Percentiles rank a stretch among this genome's conserved stretches.
These are phyloP conservation scores for Rhynchophorus ferrugineus DNA, from an alignment of 1,140 invertebrate species.

Conservation along the genomic window DNA sequence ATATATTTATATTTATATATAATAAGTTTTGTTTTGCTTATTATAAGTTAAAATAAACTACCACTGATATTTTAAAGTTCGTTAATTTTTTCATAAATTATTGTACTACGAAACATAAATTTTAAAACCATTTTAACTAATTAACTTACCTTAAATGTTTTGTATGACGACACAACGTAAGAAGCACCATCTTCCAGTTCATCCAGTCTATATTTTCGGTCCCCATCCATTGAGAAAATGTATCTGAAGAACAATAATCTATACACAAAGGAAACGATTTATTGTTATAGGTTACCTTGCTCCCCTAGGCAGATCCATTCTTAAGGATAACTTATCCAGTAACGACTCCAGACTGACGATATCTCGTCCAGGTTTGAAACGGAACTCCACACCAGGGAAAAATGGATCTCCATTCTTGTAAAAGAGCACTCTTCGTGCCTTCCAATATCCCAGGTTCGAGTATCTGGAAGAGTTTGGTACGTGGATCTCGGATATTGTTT, in stretches of 20 bases:
- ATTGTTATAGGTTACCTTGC: conserved; percentile 40
- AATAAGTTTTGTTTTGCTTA: no score
- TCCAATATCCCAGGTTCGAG: conserved; percentile 71
- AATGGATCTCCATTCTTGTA: conserved; percentile 91
- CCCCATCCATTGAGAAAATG: conserved; percentile 85
- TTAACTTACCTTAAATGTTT: conserved; percentile 76
- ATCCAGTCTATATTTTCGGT: conserved; percentile 71
- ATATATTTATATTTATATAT: no score
- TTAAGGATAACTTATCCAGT: conserved; percentile 72
- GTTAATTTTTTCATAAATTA: no score
- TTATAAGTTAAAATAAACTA: no score
- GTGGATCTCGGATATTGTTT: not conserved
- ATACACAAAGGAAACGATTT: not conserved
- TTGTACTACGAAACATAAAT: no score
- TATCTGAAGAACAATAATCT: conserved; percentile 46
- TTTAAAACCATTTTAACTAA: no score
- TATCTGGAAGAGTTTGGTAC: conserved; percentile 10
- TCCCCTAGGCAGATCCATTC: conserved; percentile 75
- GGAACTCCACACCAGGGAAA: conserved; percentile 80
- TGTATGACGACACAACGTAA: conserved; percentile 86
- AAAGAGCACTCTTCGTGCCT: conserved; percentile 77
- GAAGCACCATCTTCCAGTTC: conserved; percentile 84
- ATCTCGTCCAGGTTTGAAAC: conserved; percentile 81
- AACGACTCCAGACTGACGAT: conserved; percentile 80
- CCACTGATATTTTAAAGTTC: no score